phyloP scores from a whole-genome alignment of 2,888 invertebrate genomes.

The Plagiodera versicolora region DNA sequence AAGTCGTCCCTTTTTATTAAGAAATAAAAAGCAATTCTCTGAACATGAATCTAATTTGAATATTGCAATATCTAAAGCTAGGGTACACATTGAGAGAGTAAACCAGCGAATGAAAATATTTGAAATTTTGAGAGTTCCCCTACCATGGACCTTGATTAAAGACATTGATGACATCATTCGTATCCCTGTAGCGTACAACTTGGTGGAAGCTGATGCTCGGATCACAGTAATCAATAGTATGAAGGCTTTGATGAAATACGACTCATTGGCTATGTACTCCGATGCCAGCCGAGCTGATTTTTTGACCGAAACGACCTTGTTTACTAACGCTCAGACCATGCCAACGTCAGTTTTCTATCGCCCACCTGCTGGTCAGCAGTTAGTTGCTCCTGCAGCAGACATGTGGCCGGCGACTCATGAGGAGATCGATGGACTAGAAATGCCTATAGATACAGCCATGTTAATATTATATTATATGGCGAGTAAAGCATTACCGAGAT shows the following conservation, averaged over 20 bases:
- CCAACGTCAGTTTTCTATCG: too few relatives aligned
- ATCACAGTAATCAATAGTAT: too few relatives aligned
- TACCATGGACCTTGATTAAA: slow-evolving; percentile 7
- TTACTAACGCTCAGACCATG: too few relatives aligned
- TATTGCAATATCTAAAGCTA: slow-evolving; percentile 22
- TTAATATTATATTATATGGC: not conserved
- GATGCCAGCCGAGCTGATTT: too few relatives aligned
- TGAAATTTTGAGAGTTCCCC: slow-evolving; percentile 10
- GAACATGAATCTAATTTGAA: slow-evolving; percentile 20
- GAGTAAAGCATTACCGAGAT: not conserved
- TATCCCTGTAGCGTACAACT: too few relatives aligned
- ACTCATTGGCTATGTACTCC: too few relatives aligned
- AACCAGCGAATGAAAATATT: slow-evolving; percentile 18
- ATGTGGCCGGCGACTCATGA: not conserved
- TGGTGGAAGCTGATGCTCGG: too few relatives aligned
- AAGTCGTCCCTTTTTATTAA: slow-evolving; percentile 27
- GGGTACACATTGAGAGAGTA: slow-evolving; percentile 32
- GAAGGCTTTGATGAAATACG: too few relatives aligned
- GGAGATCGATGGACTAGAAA: not conserved
- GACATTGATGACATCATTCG: slow-evolving; percentile 6
- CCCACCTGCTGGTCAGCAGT: too few relatives aligned
- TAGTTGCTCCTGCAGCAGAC: too few relatives aligned
- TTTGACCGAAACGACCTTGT: too few relatives aligned
- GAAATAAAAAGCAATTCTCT: slow-evolving; percentile 27
- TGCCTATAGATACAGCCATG: not conserved